Conservation (phyloP, 2,113 vertebrate genomes). For the Gasterosteus nipponicus region DNA sequence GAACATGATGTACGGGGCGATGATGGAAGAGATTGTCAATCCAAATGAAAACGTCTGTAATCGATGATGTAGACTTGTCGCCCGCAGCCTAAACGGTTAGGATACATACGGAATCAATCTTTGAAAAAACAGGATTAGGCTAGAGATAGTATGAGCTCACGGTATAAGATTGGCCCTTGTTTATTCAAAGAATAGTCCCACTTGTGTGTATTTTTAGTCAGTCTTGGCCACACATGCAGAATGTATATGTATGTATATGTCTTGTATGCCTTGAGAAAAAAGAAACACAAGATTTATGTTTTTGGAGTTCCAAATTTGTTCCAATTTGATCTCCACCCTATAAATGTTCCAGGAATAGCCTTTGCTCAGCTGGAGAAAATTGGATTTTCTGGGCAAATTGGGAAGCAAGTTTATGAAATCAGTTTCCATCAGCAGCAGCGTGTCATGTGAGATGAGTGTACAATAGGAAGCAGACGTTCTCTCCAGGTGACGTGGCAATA, state of each 20-base stretch:
- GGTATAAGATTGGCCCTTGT: not conserved
- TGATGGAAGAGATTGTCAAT: too few species aligned
- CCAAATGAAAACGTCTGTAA: not conserved
- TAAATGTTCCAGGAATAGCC: conserved; percentile 73
- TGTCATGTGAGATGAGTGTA: conserved; percentile 20
- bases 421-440: conserved; percentile 23
- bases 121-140: not conserved
- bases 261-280: conserved; percentile 13
- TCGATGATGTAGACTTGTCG: not conserved
- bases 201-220: not conserved
- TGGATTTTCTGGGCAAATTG: conserved; percentile 68
- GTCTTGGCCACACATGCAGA: conserved; percentile 3
- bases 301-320: conserved; percentile 55
- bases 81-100: not conserved
- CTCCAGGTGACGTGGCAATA: conserved; percentile 44
- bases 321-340: conserved; percentile 68
- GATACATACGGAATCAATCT: not conserved
- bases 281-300: conserved; percentile 37
- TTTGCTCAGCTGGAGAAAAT: conserved; percentile 69
- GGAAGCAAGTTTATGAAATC: conserved; percentile 70
- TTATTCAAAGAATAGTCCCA: not conserved
- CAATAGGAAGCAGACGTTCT: conserved; percentile 21
- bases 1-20: too few species aligned
- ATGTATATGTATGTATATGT: too few species aligned
- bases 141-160: too few species aligned